phyloP scores from a whole-genome alignment of 2,888 invertebrate species.

The Hydrotaea cyrtoneurina region DNA sequence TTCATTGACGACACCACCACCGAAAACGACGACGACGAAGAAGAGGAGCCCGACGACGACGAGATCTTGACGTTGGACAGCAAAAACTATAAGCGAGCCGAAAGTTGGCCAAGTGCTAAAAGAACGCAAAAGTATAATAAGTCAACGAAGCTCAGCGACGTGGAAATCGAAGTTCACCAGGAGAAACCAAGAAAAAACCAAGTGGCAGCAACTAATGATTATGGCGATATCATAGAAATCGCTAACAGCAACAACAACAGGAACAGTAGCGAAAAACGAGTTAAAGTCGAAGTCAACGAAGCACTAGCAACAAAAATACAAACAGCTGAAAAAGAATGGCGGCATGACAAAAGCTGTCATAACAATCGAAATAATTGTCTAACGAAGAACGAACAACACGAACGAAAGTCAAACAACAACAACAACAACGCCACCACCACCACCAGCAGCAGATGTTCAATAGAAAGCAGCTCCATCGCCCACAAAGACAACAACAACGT shows the following conservation, averaged over 20 bases:
- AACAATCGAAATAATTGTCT: slow-evolving; percentile 70
- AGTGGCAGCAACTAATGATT: slow-evolving; percentile 46
- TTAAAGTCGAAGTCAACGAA: slow-evolving; percentile 52
- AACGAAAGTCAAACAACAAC: slow-evolving; percentile 63
- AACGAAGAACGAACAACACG: slow-evolving; percentile 65
- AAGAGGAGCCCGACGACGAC: slow-evolving; percentile 38
- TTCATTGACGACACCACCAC: slow-evolving; percentile 78
- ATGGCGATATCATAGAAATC: slow-evolving; percentile 58
- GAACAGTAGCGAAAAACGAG: slow-evolving; percentile 72
- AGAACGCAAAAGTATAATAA: slow-evolving; percentile 47
- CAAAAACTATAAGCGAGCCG: slow-evolving; percentile 62
- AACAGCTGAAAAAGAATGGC: slow-evolving; percentile 59
- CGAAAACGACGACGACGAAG: slow-evolving; percentile 60
- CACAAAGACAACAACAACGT: slow-evolving; percentile 64
- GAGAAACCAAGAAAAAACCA: slow-evolving; percentile 49
- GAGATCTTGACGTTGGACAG: slow-evolving; percentile 40
- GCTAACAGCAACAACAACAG: slow-evolving; percentile 68
- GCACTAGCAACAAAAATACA: slow-evolving; percentile 62
- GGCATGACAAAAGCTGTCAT: slow-evolving; percentile 70
- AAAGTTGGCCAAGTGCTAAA: slow-evolving; percentile 65
- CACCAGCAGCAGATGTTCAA: slow-evolving; percentile 58
- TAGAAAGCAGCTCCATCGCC: slow-evolving; percentile 64
- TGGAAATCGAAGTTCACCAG: slow-evolving; percentile 46
- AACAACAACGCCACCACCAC: slow-evolving; percentile 61
- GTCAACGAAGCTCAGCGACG: slow-evolving; percentile 10